Evolutionary conservation across 2,113 vertebrate genomes (phyloP), one percentile per base, ranked within the genome.

Genomic region (Cebidichthys violaceus): DNA sequence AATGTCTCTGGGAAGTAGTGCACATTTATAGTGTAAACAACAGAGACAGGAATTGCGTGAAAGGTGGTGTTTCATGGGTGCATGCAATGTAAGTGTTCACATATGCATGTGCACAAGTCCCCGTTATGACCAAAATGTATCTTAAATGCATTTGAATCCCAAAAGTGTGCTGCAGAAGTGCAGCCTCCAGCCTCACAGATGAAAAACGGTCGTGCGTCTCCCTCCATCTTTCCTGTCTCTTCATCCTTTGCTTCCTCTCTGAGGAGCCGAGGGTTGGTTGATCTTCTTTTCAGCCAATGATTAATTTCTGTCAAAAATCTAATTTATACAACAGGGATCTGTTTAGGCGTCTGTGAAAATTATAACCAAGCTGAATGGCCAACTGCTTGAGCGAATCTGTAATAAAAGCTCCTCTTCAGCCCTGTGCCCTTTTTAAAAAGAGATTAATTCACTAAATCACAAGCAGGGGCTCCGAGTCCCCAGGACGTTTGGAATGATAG

Each of bases 361-460:
- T 27, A 82, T 82, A 83, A 81, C 72, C 55, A 43, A 62, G 52
- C 57, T 2, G 14, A 10, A 39, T 62, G 66, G 79, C 70, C 75
- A 14, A 27, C 62, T 86, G 83, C 70, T 77, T 67, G 52, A 73
- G 74, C 83, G 75, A 76, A 86, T 86, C 62, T 66, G 39, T 80
- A 87, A 86, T 88, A 66, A 83, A 92, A 79, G 60, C 73, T 85
- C 72, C 50, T 77, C 77, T 76, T 82, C 76, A 76, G 78, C 61
- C 54, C 41, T 55, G 45, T 82, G 86, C 54, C 78, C 81, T 80
- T 83, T 90, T 90, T 3, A 54, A 55, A 78, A 85, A 85, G 15
- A 82, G 85, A 90, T 91, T 80, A 90, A 90, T 86, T 86, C 87
- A 81, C 77, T 87, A 86, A 89, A 93, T 92, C 83, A 91, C 77